Evolutionary conservation across 23 tunicate species (phyloP).

Genomic region (Ascidia mentula): DNA sequence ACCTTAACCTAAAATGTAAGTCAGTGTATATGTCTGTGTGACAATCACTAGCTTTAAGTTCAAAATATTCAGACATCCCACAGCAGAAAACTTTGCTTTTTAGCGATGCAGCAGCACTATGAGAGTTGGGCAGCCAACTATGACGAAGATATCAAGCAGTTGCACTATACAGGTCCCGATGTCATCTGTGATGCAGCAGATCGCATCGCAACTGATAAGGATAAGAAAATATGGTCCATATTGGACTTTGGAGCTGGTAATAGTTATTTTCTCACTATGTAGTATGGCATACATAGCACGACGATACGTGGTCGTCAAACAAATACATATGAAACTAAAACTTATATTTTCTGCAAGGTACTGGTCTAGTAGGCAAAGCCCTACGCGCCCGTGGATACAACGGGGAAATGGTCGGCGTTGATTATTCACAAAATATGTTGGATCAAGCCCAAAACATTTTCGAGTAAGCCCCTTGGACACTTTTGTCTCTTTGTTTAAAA

Average conservation of each 20-base stretch:
- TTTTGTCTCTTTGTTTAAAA: no score
- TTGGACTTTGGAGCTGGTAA: slow-evolving; percentile 2
- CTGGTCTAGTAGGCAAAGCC: not conserved
- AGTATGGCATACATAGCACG: no score
- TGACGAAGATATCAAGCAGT: not conserved
- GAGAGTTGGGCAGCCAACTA: not conserved
- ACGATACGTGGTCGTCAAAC: no score
- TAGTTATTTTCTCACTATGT: no score
- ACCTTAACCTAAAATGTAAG: no score
- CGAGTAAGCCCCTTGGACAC: no score
- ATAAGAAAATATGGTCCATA: not conserved
- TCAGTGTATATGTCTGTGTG: no score
- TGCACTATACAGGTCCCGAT: not conserved
- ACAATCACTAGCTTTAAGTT: no score
- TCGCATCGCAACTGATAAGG: not conserved
- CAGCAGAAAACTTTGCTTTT: no score
- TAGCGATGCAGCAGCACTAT: not conserved
- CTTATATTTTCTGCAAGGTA: not conserved
- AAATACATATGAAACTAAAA: no score
- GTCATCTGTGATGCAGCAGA: not conserved
- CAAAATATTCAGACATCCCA: no score
- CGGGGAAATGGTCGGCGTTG: not conserved
- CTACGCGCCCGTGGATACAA: not conserved
- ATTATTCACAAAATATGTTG: not conserved
- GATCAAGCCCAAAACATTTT: not conserved